These are phyloP conservation scores for Micromesistius poutassou DNA, from an alignment of 2,797 vertebrate species.

Conservation along the genomic window DNA sequence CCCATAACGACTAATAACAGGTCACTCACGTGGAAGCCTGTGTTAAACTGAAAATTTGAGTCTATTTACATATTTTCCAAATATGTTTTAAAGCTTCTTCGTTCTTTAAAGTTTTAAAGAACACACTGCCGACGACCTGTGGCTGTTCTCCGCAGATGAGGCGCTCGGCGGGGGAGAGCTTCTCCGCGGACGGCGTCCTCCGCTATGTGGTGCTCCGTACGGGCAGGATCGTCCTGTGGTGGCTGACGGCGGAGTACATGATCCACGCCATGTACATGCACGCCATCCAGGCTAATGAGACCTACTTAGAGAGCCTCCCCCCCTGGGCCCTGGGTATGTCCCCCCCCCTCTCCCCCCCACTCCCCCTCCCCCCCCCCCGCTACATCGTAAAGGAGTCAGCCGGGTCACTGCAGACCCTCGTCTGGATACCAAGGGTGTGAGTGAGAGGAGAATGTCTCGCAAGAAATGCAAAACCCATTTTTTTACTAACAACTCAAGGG, in stretches of 20 bases:
- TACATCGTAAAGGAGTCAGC: not conserved
- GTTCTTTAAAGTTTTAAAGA: too few species aligned
- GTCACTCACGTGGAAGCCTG: not conserved
- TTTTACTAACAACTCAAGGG: not conserved
- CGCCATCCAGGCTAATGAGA: conserved; percentile 81
- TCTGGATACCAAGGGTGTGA: not conserved
- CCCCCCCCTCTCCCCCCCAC: not conserved
- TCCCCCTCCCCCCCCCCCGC: not conserved
- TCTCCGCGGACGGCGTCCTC: conserved; percentile 45
- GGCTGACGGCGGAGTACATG: conserved; percentile 90
- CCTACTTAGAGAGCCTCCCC: conserved; percentile 81
- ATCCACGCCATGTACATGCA: conserved; percentile 93
- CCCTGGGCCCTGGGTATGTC: conserved; percentile 88
- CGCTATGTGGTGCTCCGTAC: conserved; percentile 61
- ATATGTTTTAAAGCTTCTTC: too few species aligned
- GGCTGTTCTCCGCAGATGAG: conserved; percentile 74
- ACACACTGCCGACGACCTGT: not conserved
- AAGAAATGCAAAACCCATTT: not conserved
- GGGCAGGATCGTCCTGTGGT: conserved; percentile 83
- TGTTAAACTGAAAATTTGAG: not conserved
- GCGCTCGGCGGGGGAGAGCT: conserved; percentile 55
- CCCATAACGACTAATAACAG: too few species aligned
- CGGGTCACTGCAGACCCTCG: not conserved
- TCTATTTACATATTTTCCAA: not conserved
- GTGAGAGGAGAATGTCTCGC: not conserved